These are phyloP conservation scores for Halcyon senegalensis DNA, from an alignment of 2,113 vertebrate species.

Conservation along the genomic window DNA sequence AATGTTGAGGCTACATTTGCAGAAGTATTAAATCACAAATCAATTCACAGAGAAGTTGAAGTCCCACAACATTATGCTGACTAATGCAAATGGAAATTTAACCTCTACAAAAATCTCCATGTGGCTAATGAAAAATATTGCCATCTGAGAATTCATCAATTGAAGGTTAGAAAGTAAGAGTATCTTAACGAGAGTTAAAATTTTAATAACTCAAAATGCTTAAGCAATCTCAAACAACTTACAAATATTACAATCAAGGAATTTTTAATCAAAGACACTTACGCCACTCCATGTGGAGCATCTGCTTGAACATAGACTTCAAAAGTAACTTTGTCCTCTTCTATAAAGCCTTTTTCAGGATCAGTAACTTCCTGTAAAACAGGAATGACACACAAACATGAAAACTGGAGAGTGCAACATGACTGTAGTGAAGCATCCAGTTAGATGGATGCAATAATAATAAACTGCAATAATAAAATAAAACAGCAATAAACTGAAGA, in stretches of 20 bases:
- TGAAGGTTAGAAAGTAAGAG: neutral
- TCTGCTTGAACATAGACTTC: constrained; percentile 98
- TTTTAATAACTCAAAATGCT: neutral
- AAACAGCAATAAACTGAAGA: neutral
- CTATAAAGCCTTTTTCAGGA: constrained; percentile 95
- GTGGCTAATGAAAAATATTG: neutral
- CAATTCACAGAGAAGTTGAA: neutral
- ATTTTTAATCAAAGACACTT: constrained; percentile 67
- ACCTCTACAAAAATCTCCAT: neutral
- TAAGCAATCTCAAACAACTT: neutral
- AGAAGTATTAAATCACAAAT: neutral
- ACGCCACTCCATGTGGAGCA: constrained; percentile 98
- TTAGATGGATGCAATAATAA: neutral
- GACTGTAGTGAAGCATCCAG: neutral
- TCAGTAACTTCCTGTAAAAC: constrained; percentile 93
- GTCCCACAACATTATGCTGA: neutral
- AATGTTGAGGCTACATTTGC: neutral
- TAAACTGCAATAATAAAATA: no score
- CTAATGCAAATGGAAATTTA: neutral
- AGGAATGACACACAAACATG: neutral
- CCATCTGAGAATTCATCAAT: neutral
- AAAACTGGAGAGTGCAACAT: neutral
- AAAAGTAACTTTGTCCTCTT: constrained; percentile 98
- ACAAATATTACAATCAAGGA: neutral
- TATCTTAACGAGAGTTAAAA: neutral